Evolutionary conservation across 2,888 invertebrate species (phyloP), one percentile per base, ranked within the genome.

Genomic region (Xestoiulus laeticollis): DNA sequence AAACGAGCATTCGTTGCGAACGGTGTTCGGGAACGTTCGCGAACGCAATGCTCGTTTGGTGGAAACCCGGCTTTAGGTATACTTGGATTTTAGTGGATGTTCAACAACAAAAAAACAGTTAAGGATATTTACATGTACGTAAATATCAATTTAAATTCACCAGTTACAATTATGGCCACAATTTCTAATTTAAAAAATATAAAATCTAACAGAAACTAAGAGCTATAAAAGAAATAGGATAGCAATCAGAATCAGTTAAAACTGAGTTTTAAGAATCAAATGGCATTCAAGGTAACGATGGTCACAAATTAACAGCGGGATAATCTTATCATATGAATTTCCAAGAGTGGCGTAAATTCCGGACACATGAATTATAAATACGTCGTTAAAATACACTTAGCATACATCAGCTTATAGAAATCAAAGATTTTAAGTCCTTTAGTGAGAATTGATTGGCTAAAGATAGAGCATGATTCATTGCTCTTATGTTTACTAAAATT

Each of bases 401-500:
- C 5, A 68, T 12, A 8, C 68, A 68, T 68, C 68, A 68, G 68
- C 68, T 68, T 26, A 12, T 68, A 0, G 68, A 68, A 68, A 68
- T 68, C 26, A 87, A 83, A 26, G 87, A 68, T 85, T 88, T 88
- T 14, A 88, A n/a, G 26, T 88, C 88, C 59, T 88, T 88, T 6
- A 87, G 38, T 12, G 88, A 88, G 85, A 88, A 88, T 85, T 88
- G 88, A 33, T 88, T 88, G 22, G 85, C 88, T 30, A 88, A 30
- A 3, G 78, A 30, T 8, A 88, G 83, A 19, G 88, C 88, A 30
- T 88, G 88, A 87, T 88, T 78, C 88, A 88, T 87, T 22, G 89
- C 89, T 30, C 89, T 85, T 53, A 89, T 88, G 16, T 82, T 89
- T 16, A 87, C 87, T 43, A 89, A 85, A 38, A 89, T 87, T 30